Evolutionary conservation across 2,888 invertebrate genomes (phyloP).

Genomic region (Cordilura impudica): DNA sequence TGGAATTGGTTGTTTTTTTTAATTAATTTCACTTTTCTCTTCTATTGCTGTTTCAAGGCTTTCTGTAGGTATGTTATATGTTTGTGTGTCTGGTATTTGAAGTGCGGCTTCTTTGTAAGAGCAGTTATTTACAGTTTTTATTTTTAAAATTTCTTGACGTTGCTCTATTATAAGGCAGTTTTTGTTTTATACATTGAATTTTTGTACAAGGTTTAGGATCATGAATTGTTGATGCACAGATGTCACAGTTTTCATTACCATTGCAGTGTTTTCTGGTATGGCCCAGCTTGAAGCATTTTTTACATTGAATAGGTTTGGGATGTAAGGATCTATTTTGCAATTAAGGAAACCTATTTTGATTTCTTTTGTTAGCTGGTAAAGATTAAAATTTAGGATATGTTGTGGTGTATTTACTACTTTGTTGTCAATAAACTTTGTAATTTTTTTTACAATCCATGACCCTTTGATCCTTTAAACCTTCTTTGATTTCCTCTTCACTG

Average conservation of each 20-base stretch:
- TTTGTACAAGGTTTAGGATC: conserved; percentile 3
- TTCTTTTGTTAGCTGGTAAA: neutral
- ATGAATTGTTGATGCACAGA: conserved; percentile 7
- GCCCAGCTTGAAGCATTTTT: conserved; percentile 20
- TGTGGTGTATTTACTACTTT: conserved; percentile 7
- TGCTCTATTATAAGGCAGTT: neutral
- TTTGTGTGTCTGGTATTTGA: too few species aligned
- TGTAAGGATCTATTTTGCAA: conserved; percentile 13
- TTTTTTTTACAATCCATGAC: conserved; percentile 9
- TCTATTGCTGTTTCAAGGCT: too few species aligned
- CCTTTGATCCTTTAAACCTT: neutral
- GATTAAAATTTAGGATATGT: neutral
- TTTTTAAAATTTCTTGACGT: neutral
- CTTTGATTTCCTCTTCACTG: too few species aligned
- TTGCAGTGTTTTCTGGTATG: conserved; percentile 27
- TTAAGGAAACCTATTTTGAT: neutral
- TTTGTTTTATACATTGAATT: neutral
- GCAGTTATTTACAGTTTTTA: too few species aligned
- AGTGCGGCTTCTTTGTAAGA: too few species aligned
- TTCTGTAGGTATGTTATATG: too few species aligned
- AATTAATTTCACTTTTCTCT: too few species aligned
- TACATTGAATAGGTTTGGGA: conserved; percentile 36
- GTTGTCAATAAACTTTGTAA: neutral
- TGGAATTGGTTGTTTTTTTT: too few species aligned
- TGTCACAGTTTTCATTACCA: neutral